Percentiles rank a stretch among this genome's conserved stretches.
Conservation (phyloP, 1,140 invertebrate genomes). For the Musca domestica region DNA sequence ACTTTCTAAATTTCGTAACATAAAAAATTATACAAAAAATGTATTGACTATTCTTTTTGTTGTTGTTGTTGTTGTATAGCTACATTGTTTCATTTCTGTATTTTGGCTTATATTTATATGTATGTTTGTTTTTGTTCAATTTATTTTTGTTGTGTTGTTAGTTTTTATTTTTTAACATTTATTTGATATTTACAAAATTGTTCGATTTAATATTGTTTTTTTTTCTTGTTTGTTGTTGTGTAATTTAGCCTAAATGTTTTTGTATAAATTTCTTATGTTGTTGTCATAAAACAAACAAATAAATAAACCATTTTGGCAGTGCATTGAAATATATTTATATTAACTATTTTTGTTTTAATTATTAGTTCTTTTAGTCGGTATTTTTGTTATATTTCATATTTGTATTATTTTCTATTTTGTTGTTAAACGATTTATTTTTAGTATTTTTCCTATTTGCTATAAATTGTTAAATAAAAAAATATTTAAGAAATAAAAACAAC, state of each 20-base stretch:
- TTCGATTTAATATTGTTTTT: conserved; percentile 17
- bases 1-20: conserved; percentile 21
- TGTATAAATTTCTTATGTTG: conserved; percentile 23
- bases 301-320: conserved; percentile 53
- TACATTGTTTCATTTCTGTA: conserved; percentile 22
- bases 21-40: conserved; percentile 17
- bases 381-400: conserved; percentile 16
- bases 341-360: conserved; percentile 27
- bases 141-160: conserved; percentile 22
- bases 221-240: conserved; percentile 37
- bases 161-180: conserved; percentile 37
- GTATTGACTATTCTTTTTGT: not conserved
- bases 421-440: conserved; percentile 19
- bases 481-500: no score
- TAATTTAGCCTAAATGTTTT: conserved; percentile 25
- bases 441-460: conserved; percentile 36
- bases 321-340: conserved; percentile 37
- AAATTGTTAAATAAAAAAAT: conserved; percentile 22
- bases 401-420: conserved; percentile 27
- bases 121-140: conserved; percentile 29
- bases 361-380: no score
- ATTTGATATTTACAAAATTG: conserved; percentile 26
- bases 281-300: conserved; percentile 24
- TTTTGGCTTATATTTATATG: conserved; percentile 31
- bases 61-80: not conserved